Percentiles rank a stretch among this genome's conserved stretches.
phyloP scores from a whole-genome alignment of 2,113 vertebrate genomes.

The Otis tarda region DNA sequence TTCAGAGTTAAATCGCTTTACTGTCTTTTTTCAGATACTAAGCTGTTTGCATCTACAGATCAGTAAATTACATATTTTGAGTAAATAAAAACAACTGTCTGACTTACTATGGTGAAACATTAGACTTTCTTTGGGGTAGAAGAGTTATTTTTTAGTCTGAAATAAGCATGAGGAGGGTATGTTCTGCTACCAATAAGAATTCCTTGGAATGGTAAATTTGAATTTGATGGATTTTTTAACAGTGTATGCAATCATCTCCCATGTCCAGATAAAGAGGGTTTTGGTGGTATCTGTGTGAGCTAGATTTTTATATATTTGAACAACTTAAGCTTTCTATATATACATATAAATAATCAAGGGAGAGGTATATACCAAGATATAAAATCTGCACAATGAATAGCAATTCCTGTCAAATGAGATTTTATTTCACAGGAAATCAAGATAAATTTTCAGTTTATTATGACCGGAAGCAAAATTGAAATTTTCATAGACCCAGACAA shows the following conservation, averaged over 20 bases:
- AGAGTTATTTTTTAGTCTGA: background rate
- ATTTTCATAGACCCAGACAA: background rate
- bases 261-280: background rate
- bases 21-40: background rate
- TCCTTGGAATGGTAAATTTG: background rate
- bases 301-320: background rate
- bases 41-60: background rate
- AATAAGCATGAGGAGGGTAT: background rate
- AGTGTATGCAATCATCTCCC: rapidly evolving
- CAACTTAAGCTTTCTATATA: background rate
- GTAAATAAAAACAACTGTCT: background rate
- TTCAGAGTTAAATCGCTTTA: background rate
- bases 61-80: background rate
- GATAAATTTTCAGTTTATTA: background rate
- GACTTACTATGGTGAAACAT: background rate
- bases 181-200: background rate
- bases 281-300: background rate
- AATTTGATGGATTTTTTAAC: background rate
- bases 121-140: background rate
- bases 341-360: background rate
- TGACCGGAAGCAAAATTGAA: background rate
- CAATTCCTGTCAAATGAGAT: background rate
- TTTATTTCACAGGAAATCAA: background rate
- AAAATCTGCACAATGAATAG: background rate
- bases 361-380: background rate